Conservation (phyloP, 2,113 vertebrate species). For the Epinephelus fuscoguttatus region DNA sequence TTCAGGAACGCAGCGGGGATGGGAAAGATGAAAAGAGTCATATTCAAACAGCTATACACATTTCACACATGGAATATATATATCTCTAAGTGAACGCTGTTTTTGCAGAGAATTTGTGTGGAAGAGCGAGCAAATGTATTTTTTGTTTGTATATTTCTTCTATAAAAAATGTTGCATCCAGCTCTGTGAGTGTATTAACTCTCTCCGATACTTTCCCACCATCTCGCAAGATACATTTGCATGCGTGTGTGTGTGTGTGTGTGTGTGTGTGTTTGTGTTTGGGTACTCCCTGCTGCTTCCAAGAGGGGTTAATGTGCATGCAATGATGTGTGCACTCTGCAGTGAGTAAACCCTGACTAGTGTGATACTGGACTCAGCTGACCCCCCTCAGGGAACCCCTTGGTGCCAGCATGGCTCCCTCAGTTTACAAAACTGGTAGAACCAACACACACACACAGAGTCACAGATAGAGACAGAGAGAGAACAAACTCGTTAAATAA, state of each 20-base stretch:
- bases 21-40: constrained; percentile 21
- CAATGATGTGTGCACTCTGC: constrained; percentile 29
- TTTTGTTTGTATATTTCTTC: constrained; percentile 1
- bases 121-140: background rate
- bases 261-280: background rate
- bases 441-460: background rate
- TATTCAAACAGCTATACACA: constrained; percentile 4
- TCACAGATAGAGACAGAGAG: background rate
- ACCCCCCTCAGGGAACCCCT: constrained; percentile 27
- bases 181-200: background rate
- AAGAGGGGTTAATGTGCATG: constrained; percentile 34
- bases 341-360: constrained; percentile 37
- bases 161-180: background rate
- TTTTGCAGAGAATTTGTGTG: constrained; percentile 33
- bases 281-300: background rate
- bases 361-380: constrained; percentile 28
- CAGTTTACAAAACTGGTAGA: constrained; percentile 14
- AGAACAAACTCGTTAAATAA: background rate
- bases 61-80: constrained; percentile 3
- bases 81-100: background rate
- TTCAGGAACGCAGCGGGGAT: constrained; percentile 43
- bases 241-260: constrained; percentile 6
- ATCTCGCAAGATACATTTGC: background rate
- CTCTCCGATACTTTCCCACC: background rate
- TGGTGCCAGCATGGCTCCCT: constrained; percentile 16